phyloP scores from a whole-genome alignment of 2,888 invertebrate genomes.

The Yponomeuta sedellus region DNA sequence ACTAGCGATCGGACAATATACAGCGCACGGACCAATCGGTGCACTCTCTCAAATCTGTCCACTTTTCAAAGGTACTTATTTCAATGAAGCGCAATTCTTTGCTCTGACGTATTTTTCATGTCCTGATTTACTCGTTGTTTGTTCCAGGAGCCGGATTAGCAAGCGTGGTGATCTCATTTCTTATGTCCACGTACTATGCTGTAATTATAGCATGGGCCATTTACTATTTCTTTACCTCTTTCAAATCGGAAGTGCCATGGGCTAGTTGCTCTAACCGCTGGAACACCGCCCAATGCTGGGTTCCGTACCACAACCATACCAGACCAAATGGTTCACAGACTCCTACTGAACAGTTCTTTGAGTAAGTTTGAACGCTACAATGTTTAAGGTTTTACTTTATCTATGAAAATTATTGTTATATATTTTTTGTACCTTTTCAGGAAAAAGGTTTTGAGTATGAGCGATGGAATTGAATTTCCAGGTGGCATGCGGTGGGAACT shows the following conservation, averaged over 20 bases:
- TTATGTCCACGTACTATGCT: slow-evolving; percentile 97
- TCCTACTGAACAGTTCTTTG: slow-evolving; percentile 94
- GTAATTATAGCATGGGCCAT: slow-evolving; percentile 96
- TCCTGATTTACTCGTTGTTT: background rate
- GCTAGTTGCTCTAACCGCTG: slow-evolving; percentile 88
- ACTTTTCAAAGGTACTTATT: slow-evolving; percentile 87
- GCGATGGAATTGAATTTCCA: slow-evolving; percentile 87
- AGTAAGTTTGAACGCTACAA: slow-evolving; percentile 77
- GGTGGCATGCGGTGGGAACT: slow-evolving; percentile 92
- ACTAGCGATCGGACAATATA: slow-evolving; percentile 93
- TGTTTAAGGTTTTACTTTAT: background rate
- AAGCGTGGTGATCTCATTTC: slow-evolving; percentile 94
- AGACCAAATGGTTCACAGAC: slow-evolving; percentile 85
- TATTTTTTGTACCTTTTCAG: slow-evolving; percentile 69
- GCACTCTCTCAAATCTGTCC: slow-evolving; percentile 94
- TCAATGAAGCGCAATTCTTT: slow-evolving; percentile 17
- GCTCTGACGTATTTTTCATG: background rate
- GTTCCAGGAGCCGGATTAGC: slow-evolving; percentile 94
- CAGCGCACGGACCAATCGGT: slow-evolving; percentile 93
- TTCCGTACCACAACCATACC: slow-evolving; percentile 80
- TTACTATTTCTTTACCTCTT: slow-evolving; percentile 94
- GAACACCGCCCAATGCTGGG: slow-evolving; percentile 92
- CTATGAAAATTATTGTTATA: background rate
- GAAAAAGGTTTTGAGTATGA: slow-evolving; percentile 90
- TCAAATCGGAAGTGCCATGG: slow-evolving; percentile 93